phyloP scores from a whole-genome alignment of 2,888 invertebrate genomes.

The Salticus scenicus region DNA sequence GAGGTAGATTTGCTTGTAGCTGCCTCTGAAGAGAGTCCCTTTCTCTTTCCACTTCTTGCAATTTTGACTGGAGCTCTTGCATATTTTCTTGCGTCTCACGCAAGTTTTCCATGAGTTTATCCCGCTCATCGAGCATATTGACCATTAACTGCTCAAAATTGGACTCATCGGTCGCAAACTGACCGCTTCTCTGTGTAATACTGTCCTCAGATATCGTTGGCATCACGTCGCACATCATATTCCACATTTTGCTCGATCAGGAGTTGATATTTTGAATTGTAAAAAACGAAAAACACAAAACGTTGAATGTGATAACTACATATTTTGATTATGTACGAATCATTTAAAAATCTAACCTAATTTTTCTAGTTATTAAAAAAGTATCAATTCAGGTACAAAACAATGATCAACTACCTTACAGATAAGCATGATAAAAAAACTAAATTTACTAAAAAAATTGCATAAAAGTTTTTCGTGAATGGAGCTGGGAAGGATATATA shows the following conservation, averaged over 20 bases:
- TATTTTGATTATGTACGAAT: slow-evolving; percentile 20
- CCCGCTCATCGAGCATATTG: slow-evolving; percentile 99
- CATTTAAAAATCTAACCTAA: slow-evolving; percentile 46
- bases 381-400: slow-evolving; percentile 35
- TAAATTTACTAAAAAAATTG: slow-evolving; percentile 30
- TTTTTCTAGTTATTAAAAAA: slow-evolving; percentile 47
- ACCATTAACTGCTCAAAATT: slow-evolving; percentile 99
- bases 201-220: slow-evolving; percentile 99
- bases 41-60: slow-evolving; percentile 95
- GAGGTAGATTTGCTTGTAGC: slow-evolving; percentile 96
- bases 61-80: slow-evolving; percentile 88
- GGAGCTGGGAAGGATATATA: slow-evolving; percentile 35
- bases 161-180: slow-evolving; percentile 89
- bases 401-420: slow-evolving; percentile 31
- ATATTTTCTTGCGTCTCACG: slow-evolving; percentile 95
- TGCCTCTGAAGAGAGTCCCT: slow-evolving; percentile 96
- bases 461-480: slow-evolving; percentile 20
- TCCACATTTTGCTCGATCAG: slow-evolving; percentile 84
- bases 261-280: slow-evolving; percentile 20
- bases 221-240: slow-evolving; percentile 99
- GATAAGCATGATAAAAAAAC: slow-evolving; percentile 30
- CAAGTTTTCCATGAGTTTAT: slow-evolving; percentile 97
- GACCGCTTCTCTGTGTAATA: slow-evolving; percentile 94
- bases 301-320: slow-evolving; percentile 34
- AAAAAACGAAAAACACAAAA: slow-evolving; percentile 39